A percentile compares a stretch with the other conserved stretches of the same genome.
These are phyloP conservation scores for Erebia ligea DNA, from an alignment of 2,888 invertebrate genomes.

Conservation along the genomic window DNA sequence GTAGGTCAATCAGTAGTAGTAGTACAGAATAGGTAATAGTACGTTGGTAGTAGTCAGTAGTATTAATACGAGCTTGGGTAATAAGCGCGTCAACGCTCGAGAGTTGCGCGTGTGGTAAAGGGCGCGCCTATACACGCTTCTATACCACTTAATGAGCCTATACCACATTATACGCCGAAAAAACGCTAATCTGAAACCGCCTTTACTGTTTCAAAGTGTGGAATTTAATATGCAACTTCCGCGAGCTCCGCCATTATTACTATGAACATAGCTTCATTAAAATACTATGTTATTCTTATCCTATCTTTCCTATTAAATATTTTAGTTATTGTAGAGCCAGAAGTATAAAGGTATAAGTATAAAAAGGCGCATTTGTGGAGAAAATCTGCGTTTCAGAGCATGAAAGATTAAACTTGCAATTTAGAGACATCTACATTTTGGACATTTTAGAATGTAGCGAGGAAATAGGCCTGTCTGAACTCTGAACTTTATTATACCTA, in stretches of 20 bases:
- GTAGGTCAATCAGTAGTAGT: too few relatives aligned
- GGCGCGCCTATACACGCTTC: too few relatives aligned
- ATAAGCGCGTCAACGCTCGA: too few relatives aligned
- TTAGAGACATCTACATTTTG: neutral
- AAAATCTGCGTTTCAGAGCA: neutral
- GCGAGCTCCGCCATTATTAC: constrained; percentile 32
- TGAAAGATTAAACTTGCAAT: neutral
- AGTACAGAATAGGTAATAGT: too few relatives aligned
- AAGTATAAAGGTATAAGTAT: neutral
- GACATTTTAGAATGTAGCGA: too few relatives aligned
- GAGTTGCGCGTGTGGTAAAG: too few relatives aligned
- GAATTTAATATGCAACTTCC: constrained; percentile 53
- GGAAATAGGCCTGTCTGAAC: too few relatives aligned
- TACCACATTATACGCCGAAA: neutral
- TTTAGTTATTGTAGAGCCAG: neutral
- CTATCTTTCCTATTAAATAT: constrained; percentile 5
- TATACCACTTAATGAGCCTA: too few relatives aligned
- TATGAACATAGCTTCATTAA: constrained; percentile 23
- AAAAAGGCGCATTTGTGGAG: neutral
- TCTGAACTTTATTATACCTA: too few relatives aligned
- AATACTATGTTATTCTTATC: constrained; percentile 54
- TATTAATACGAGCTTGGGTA: too few relatives aligned
- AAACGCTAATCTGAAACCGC: constrained; percentile 18
- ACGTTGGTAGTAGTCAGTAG: too few relatives aligned
- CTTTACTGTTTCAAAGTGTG: constrained; percentile 51